phyloP scores from a whole-genome alignment of 2,888 invertebrate species.

The Drosophila ochracea region DNA sequence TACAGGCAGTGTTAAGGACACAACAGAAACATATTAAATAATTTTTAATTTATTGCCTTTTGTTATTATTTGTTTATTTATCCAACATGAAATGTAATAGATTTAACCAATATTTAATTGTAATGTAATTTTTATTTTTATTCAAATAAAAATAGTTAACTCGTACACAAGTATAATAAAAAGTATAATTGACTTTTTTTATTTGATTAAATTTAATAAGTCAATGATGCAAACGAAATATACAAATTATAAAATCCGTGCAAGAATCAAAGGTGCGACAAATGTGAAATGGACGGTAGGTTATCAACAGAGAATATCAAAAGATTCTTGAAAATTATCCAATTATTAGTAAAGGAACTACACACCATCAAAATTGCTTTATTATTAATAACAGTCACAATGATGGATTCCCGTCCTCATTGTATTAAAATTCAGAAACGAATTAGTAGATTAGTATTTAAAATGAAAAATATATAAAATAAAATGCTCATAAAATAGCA shows the following conservation, averaged over 20 bases:
- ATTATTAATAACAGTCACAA: background rate
- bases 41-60: background rate
- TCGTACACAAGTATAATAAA: background rate
- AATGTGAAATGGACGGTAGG: background rate
- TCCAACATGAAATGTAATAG: background rate
- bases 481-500: background rate
- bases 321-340: too few relatives aligned
- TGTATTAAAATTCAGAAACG: background rate
- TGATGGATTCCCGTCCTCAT: background rate
- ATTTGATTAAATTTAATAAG: background rate
- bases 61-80: background rate
- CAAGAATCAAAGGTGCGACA: background rate
- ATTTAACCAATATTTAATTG: background rate
- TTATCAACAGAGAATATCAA: background rate
- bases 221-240: background rate
- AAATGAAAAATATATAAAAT: background rate
- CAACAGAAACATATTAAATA: conserved; percentile 55
- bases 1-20: conserved; percentile 54
- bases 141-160: background rate
- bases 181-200: background rate
- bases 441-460: background rate
- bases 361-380: background rate
- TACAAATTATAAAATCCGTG: background rate
- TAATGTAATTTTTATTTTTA: background rate
- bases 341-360: background rate